These are phyloP conservation scores for Aramus guarauna DNA, from an alignment of 2,113 vertebrate genomes.

Conservation along the genomic window DNA sequence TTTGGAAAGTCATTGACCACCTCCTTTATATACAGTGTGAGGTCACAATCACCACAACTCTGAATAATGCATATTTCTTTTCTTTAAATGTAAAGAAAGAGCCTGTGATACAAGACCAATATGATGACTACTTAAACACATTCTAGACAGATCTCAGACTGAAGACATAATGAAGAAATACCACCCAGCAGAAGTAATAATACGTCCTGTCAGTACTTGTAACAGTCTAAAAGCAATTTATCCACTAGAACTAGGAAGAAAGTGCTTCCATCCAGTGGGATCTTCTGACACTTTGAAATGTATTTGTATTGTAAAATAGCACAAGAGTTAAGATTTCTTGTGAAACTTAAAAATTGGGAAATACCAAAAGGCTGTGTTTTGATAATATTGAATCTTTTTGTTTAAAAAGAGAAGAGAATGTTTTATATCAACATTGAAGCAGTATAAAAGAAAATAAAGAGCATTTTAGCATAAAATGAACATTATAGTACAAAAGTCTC, in stretches of 20 bases:
- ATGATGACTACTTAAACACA: background rate
- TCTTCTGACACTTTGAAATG: background rate
- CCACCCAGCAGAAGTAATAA: background rate
- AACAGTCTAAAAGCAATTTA: constrained; percentile 25
- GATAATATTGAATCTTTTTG: background rate
- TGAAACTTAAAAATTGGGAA: background rate
- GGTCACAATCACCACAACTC: rapidly evolving
- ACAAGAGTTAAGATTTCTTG: background rate
- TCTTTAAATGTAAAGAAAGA: background rate
- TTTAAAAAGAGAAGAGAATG: background rate
- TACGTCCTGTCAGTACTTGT: background rate
- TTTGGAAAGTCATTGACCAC: background rate
- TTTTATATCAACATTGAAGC: background rate
- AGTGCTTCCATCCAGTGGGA: background rate
- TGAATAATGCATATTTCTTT: background rate
- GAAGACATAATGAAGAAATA: constrained; percentile 5
- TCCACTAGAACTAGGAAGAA: background rate
- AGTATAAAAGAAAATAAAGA: background rate
- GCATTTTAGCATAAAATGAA: background rate
- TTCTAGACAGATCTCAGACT: background rate
- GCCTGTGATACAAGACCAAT: background rate
- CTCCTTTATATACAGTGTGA: background rate
- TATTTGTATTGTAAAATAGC: background rate
- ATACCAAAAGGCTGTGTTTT: background rate
- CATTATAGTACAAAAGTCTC: background rate